Evolutionary conservation across 2,888 invertebrate species (phyloP), one percentile per base, ranked within the genome.

Genomic region (Sesamia inferens): DNA sequence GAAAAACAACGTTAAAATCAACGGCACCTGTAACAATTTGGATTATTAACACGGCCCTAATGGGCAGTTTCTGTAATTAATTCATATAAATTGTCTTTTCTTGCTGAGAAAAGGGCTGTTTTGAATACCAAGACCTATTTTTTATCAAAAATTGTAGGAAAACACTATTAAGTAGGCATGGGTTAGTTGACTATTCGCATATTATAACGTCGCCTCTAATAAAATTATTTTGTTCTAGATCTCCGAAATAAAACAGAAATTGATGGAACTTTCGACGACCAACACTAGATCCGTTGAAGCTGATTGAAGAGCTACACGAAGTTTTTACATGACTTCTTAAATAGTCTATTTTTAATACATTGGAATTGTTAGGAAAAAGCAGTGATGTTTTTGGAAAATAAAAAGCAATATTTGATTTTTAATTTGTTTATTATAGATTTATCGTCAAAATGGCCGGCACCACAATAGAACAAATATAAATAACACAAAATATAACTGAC

Each of bases 211-310:
- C n/a, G 0, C 16, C 31, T 59, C n/a, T 59, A 65, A 65, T 16
- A n/a, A 6, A 31, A 39, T n/a, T 16, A 59, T 24, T 72, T 48
- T 74, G 76, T 94, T 96, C 64, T 95, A 97, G 97, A 96, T 97
- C 78, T 89, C 96, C 2, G 96, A 96, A 89, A 95, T 97, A 68
- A 97, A 97, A 87, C 95, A 96, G 74, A 96, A 97, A 82, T 90
- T 97, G 22, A 92, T 92, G 77, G 94, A 95, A 73, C 89, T 97
- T 6, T 94, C 96, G 0, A 88, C 89, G 0, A 91, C 93, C 8
- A 94, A 95, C 82, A 85, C 83, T 8, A 89, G 79, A 79, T 92
- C 94, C 0, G 92, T 93, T 8, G 71, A 81, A 14, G 79, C 65
- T 0, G 91, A 93, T 19, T 90, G 81, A 87, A 63, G n/a, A 2